Conservation (phyloP, 2,797 vertebrate genomes). For the Cryptoblepharus egeriae region DNA sequence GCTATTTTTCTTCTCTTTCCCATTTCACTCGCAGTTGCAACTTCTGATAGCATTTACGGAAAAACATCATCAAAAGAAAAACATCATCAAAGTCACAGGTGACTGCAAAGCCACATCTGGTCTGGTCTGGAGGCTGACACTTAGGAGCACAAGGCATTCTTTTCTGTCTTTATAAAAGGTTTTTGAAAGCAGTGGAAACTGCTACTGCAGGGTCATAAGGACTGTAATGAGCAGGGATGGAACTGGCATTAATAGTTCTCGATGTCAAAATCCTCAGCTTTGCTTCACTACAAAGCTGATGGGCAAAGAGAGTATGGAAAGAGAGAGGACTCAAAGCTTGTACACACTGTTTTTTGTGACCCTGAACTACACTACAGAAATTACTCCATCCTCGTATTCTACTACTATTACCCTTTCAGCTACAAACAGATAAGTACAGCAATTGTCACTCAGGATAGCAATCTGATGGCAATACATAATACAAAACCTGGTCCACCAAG, state of each 20-base stretch:
- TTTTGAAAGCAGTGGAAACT: neutral
- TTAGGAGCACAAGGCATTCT: slow-evolving; percentile 22
- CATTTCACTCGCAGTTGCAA: neutral
- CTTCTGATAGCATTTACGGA: neutral
- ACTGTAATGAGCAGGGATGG: neutral
- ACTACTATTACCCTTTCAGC: neutral
- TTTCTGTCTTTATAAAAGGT: slow-evolving; percentile 12
- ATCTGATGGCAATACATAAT: neutral
- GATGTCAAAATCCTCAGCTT: slow-evolving; percentile 1
- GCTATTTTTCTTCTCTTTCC: too few relatives aligned
- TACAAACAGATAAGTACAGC: neutral
- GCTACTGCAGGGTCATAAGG: neutral
- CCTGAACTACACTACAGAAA: neutral
- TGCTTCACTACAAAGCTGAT: neutral
- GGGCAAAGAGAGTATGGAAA: slow-evolving; percentile 6
- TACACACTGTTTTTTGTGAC: neutral
- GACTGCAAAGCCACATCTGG: neutral
- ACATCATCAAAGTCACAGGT: too few relatives aligned
- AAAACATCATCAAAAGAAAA: neutral
- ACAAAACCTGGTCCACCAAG: neutral
- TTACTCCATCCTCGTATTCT: neutral
- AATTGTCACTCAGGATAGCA: neutral
- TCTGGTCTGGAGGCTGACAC: neutral
- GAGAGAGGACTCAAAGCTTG: slow-evolving; percentile 31
- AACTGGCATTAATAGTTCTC: neutral